Conservation (phyloP, 1,140 invertebrate genomes). For the Leptopilina boulardi region DNA sequence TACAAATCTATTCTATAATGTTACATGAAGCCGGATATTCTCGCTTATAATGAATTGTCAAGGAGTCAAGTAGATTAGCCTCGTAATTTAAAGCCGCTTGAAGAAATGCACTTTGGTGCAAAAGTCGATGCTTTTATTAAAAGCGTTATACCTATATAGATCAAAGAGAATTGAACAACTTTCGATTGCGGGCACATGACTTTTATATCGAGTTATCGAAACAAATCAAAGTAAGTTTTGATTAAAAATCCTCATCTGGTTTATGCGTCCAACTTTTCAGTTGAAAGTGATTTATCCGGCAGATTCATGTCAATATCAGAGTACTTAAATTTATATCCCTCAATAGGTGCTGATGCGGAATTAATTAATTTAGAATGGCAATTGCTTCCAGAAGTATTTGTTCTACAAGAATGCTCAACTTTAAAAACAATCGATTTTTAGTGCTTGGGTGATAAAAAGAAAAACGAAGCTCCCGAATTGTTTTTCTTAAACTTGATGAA, state of each 20-base stretch:
- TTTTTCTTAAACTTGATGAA: conserved; percentile 27
- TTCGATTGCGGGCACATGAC: conserved; percentile 38
- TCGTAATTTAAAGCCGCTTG: conserved; percentile 7
- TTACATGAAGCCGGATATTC: neutral
- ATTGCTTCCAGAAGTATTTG: neutral
- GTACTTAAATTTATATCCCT: neutral
- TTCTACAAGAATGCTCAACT: neutral
- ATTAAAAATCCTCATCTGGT: conserved; percentile 21
- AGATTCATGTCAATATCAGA: neutral
- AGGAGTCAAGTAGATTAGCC: neutral
- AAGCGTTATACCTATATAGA: conserved; percentile 5
- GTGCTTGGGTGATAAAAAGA: conserved; percentile 23
- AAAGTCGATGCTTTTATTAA: conserved; percentile 43
- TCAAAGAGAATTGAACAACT: conserved; percentile 35
- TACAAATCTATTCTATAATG: neutral
- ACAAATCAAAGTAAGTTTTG: conserved; percentile 44
- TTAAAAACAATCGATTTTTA: neutral
- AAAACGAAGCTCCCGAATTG: conserved; percentile 24
- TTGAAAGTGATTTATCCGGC: neutral
- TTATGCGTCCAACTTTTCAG: conserved; percentile 7
- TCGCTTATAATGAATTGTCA: neutral
- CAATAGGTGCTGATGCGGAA: neutral
- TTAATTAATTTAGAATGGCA: neutral
- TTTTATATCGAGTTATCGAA: conserved; percentile 41
- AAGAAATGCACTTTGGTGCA: conserved; percentile 41